phyloP scores from a whole-genome alignment of 2,797 vertebrate species.

The Philypnodon macrostomus region DNA sequence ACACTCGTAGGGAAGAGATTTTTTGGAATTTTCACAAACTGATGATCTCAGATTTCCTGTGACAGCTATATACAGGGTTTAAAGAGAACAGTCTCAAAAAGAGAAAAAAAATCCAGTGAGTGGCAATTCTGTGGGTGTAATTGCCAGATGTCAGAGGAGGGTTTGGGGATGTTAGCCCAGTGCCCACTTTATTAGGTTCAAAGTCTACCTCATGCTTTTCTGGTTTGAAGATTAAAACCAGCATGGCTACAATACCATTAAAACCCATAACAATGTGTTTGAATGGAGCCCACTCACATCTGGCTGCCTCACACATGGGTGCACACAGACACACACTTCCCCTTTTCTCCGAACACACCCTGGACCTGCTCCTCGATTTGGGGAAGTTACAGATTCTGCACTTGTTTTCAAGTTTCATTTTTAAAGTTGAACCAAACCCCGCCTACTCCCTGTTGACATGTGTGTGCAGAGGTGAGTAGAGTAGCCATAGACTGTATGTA shows the following conservation, averaged over 20 bases:
- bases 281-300: slow-evolving; percentile 31
- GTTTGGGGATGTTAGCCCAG: too few species aligned
- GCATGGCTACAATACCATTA: background rate
- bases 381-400: slow-evolving; percentile 56
- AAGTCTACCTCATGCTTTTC: background rate
- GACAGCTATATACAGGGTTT: too few species aligned
- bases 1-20: too few species aligned
- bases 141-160: too few species aligned
- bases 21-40: too few species aligned
- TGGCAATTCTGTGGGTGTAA: too few species aligned
- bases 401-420: too few species aligned
- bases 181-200: background rate
- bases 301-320: slow-evolving; percentile 21
- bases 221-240: background rate
- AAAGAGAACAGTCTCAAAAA: too few species aligned
- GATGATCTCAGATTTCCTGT: too few species aligned
- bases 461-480: too few species aligned
- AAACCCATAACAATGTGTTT: slow-evolving; percentile 7
- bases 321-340: slow-evolving; percentile 31
- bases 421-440: slow-evolving; percentile 36
- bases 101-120: too few species aligned
- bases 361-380: slow-evolving; percentile 46
- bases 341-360: slow-evolving; percentile 43
- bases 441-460: slow-evolving; percentile 51
- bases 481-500: too few species aligned